A percentile compares a stretch with the other conserved stretches of the same genome.
Evolutionary conservation across 2,113 vertebrate species (phyloP).

Genomic region (Capreolus pygargus): DNA sequence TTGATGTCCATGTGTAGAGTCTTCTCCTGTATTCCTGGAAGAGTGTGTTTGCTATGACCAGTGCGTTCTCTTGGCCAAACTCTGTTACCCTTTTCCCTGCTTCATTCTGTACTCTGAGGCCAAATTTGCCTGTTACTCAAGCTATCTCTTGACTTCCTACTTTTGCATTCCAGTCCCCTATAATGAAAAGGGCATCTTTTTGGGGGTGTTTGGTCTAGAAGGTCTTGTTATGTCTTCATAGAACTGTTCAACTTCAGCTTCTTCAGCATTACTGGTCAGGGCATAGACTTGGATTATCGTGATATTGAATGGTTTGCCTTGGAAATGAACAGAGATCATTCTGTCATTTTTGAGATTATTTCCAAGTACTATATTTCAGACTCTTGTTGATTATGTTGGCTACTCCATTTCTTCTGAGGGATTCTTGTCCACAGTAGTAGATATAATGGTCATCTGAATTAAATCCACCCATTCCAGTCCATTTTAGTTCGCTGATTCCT

Average conservation of each 20-base stretch:
- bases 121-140: not conserved
- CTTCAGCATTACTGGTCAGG: not conserved
- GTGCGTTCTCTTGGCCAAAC: not conserved
- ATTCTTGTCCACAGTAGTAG: not conserved
- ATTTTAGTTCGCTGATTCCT: not conserved
- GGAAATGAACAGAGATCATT: not conserved
- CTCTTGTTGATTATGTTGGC: not conserved
- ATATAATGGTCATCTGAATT: not conserved
- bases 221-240: not conserved
- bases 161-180: not conserved
- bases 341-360: not conserved
- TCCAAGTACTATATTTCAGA: not conserved
- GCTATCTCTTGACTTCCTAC: not conserved
- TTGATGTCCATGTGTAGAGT: not conserved
- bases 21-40: not conserved
- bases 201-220: rapidly evolving
- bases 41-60: not conserved
- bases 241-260: not conserved
- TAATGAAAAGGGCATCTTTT: not conserved
- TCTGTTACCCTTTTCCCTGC: not conserved
- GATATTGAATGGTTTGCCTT: not conserved
- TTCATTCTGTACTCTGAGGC: not conserved
- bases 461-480: not conserved
- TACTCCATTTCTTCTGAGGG: not conserved
- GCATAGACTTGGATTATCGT: not conserved